These are phyloP conservation scores for Asobara japonica DNA, from an alignment of 1,140 invertebrate species.

Conservation along the genomic window DNA sequence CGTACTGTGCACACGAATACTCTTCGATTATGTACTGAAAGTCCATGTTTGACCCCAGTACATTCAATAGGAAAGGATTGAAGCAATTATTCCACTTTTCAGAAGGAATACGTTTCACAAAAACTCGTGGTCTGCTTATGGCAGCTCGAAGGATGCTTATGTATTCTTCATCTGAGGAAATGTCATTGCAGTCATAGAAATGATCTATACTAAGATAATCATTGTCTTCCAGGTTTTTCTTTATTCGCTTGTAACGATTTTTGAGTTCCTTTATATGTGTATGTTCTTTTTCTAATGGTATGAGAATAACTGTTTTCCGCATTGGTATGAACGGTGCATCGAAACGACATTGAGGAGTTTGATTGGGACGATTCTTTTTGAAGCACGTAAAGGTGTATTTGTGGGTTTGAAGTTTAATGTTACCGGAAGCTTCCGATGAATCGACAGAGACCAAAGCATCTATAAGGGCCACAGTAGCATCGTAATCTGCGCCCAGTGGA, in stretches of 20 bases:
- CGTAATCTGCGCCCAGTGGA: too few species aligned
- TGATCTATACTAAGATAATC: constrained; percentile 36
- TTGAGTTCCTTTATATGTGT: constrained; percentile 29
- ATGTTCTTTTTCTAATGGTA: constrained; percentile 40
- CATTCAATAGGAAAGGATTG: constrained; percentile 53
- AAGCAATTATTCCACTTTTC: constrained; percentile 53
- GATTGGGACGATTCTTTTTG: constrained; percentile 32
- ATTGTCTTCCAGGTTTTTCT: constrained; percentile 39
- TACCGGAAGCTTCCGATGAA: too few species aligned
- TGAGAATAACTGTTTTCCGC: constrained; percentile 38
- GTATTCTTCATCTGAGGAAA: constrained; percentile 41
- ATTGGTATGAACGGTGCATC: constrained; percentile 49
- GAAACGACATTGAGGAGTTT: constrained; percentile 46
- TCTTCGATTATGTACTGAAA: constrained; percentile 57
- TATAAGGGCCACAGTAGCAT: too few species aligned
- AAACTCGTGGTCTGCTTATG: constrained; percentile 45
- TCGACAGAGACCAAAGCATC: too few species aligned
- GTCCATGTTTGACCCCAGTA: constrained; percentile 53
- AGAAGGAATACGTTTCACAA: constrained; percentile 30
- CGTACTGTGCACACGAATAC: constrained; percentile 55
- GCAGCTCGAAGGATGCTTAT: constrained; percentile 30
- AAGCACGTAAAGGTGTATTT: too few species aligned
- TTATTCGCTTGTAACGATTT: constrained; percentile 34
- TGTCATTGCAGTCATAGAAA: constrained; percentile 39
- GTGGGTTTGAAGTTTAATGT: too few species aligned